A percentile compares a stretch with the other conserved stretches of the same genome.
Evolutionary conservation across 1,140 invertebrate genomes (phyloP).

Genomic region (Proctacanthus coquilletti): DNA sequence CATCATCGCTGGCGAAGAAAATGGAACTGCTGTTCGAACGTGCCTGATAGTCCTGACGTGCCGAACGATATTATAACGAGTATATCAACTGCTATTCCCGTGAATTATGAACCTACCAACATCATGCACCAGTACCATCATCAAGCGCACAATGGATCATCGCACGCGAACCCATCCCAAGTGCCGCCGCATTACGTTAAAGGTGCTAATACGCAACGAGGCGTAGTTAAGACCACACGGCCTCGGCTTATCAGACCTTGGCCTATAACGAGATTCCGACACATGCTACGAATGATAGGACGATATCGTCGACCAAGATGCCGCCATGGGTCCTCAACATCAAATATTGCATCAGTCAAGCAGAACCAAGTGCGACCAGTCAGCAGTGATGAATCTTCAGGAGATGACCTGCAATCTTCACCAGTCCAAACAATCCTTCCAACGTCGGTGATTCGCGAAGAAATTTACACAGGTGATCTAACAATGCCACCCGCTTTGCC

Average conservation of each 20-base stretch:
- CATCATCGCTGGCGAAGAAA: constrained; percentile 31
- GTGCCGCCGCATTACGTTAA: constrained; percentile 24
- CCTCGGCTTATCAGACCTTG: constrained; percentile 11
- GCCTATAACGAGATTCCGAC: constrained; percentile 15
- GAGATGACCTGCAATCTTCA: constrained; percentile 5
- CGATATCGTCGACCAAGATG: constrained; percentile 20
- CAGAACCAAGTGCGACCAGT: constrained; percentile 27
- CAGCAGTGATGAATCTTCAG: constrained; percentile 11
- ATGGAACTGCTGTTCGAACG: constrained; percentile 39
- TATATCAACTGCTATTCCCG: constrained; percentile 8
- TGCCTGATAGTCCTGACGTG: constrained; percentile 38
- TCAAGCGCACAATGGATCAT: not conserved
- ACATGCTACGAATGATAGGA: constrained; percentile 24
- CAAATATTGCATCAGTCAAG: constrained; percentile 10
- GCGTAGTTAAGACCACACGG: constrained; percentile 1
- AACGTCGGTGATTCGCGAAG: constrained; percentile 26
- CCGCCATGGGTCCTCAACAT: constrained; percentile 4
- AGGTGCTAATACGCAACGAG: constrained; percentile 8
- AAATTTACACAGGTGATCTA: constrained; percentile 12
- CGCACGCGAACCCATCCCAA: constrained; percentile 14
- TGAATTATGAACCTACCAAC: constrained; percentile 10
- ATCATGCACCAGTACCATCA: constrained; percentile 3
- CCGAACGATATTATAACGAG: constrained; percentile 25
- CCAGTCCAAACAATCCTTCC: constrained; percentile 21
- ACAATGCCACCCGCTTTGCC: constrained; percentile 32